Conservation (phyloP, 1,140 invertebrate species). For the Leptinotarsa undecemlineata region DNA sequence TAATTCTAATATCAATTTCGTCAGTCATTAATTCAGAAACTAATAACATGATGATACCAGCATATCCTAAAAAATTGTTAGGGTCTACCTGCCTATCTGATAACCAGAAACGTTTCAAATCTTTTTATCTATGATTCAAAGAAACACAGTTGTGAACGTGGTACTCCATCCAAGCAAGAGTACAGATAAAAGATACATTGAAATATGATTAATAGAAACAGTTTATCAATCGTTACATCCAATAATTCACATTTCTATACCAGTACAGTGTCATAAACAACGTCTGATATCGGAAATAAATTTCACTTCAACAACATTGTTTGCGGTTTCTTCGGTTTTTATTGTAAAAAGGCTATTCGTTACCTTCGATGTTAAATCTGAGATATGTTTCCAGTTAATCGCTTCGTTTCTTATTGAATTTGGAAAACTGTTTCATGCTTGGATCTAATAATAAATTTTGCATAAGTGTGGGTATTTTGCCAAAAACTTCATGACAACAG, state of each 20-base stretch:
- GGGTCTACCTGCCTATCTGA: no score
- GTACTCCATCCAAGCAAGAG: background rate
- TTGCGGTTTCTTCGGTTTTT: background rate
- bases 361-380: background rate
- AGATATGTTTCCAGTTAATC: background rate
- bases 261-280: slow-evolving; percentile 3
- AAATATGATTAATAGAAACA: slow-evolving; percentile 19
- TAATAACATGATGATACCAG: no score
- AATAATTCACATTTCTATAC: slow-evolving; percentile 15
- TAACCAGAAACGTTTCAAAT: no score
- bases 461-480: no score
- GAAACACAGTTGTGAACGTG: slow-evolving; percentile 12
- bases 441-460: no score
- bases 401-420: no score
- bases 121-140: background rate
- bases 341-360: slow-evolving; percentile 6
- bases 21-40: no score
- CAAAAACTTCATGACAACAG: no score
- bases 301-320: slow-evolving; percentile 14
- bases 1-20: no score
- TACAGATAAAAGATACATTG: slow-evolving; percentile 13
- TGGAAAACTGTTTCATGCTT: no score
- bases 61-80: no score
- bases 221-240: slow-evolving; percentile 7
- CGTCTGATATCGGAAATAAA: slow-evolving; percentile 15